Evolutionary conservation across 1,140 invertebrate species (phyloP).

Genomic region (Pachyrhynchus sulphureomaculatus): DNA sequence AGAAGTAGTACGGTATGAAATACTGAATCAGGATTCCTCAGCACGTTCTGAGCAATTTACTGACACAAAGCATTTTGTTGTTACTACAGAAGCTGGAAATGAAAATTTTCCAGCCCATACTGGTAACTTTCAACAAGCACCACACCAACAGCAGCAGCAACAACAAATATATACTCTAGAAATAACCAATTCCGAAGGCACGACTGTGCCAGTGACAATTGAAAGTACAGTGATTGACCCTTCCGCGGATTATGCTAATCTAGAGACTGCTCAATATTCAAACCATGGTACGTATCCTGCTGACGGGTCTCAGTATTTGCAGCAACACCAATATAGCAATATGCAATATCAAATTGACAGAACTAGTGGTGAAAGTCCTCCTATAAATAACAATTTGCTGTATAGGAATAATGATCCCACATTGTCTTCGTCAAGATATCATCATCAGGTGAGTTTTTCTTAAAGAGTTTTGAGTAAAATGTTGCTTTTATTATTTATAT

Average conservation of each 20-base stretch:
- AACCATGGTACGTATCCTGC: conserved; percentile 29
- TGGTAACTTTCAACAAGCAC: not conserved
- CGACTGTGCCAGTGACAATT: conserved; percentile 12
- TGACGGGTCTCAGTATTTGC: conserved; percentile 37
- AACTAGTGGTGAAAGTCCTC: conserved; percentile 34
- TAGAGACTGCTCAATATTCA: conserved; percentile 39
- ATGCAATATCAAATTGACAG: conserved; percentile 30
- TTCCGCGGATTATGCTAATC: conserved; percentile 37
- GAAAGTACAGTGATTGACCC: conserved; percentile 23
- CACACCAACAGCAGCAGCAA: conserved; percentile 3
- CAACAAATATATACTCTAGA: conserved; percentile 12
- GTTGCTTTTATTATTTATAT: too few species aligned
- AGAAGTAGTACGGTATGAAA: conserved; percentile 8
- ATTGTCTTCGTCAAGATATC: conserved; percentile 38
- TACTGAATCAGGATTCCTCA: conserved; percentile 3
- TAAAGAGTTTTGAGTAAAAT: too few species aligned
- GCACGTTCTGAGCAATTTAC: conserved; percentile 3
- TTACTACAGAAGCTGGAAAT: not conserved
- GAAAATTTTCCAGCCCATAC: not conserved
- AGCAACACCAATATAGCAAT: conserved; percentile 37
- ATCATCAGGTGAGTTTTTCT: conserved; percentile 12
- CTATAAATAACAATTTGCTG: conserved; percentile 32
- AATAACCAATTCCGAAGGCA: conserved; percentile 3
- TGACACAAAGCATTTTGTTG: conserved; percentile 8
- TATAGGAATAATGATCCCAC: conserved; percentile 39